phyloP scores from a whole-genome alignment of 2,888 invertebrate species.

The Caenorhabditis macrosperma region DNA sequence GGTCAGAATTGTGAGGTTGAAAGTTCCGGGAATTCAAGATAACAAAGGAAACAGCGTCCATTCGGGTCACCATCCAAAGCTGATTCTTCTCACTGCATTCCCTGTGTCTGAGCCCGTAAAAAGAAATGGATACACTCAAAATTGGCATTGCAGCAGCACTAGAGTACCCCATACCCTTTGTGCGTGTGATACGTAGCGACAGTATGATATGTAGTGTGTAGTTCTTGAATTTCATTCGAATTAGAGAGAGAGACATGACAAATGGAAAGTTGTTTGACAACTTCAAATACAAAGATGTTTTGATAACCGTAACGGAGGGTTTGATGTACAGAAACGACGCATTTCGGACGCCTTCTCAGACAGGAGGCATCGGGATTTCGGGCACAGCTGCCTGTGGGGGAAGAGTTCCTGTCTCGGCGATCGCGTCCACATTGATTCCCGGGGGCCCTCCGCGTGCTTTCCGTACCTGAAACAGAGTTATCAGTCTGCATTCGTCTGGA shows the following conservation, averaged over 20 bases:
- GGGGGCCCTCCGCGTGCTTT: slow-evolving; percentile 55
- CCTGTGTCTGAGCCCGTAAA: too few species aligned
- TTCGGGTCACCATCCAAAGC: too few species aligned
- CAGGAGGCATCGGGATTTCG: slow-evolving; percentile 54
- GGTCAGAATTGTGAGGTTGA: too few species aligned
- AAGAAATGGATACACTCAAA: too few species aligned
- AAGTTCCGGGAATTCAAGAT: too few species aligned
- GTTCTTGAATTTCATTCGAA: slow-evolving; percentile 39
- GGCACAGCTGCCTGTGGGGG: slow-evolving; percentile 58
- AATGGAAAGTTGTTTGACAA: slow-evolving; percentile 2
- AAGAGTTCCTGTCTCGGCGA: slow-evolving; percentile 47
- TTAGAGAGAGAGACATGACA: slow-evolving; percentile 4
- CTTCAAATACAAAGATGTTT: background rate
- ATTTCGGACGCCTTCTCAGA: background rate
- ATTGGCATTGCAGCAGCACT: too few species aligned
- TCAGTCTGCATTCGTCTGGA: too few species aligned
- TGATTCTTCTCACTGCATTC: too few species aligned
- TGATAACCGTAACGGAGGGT: slow-evolving; percentile 32
- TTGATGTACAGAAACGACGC: slow-evolving; percentile 18
- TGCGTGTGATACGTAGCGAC: too few species aligned
- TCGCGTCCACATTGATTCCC: slow-evolving; percentile 48
- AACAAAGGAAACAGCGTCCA: too few species aligned
- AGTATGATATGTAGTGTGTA: too few species aligned
- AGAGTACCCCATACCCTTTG: too few species aligned
- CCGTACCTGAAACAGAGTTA: slow-evolving; percentile 29